phyloP scores from a whole-genome alignment of 2,888 invertebrate genomes.

The Epiperipatus broadwayi region DNA sequence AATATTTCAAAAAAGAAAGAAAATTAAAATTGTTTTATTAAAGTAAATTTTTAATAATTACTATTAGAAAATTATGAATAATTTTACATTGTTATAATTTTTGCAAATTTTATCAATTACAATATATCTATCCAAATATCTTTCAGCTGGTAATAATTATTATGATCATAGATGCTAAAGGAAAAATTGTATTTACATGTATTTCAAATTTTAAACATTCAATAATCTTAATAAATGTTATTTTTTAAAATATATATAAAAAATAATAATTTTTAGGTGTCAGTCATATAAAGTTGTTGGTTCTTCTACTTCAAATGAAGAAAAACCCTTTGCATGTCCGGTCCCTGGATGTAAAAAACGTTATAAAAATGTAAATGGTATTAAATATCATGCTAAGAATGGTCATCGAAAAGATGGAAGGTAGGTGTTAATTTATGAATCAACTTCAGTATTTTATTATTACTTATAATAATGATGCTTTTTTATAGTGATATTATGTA shows the following conservation, averaged over 20 bases:
- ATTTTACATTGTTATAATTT: too few species aligned
- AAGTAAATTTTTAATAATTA: too few species aligned
- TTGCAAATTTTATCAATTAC: too few species aligned
- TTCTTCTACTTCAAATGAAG: slow-evolving; percentile 29
- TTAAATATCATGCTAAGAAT: slow-evolving; percentile 69
- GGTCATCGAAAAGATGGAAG: slow-evolving; percentile 65
- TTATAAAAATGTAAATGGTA: slow-evolving; percentile 70
- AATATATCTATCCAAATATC: too few species aligned
- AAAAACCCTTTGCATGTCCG: slow-evolving; percentile 64
- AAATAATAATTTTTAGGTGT: slow-evolving; percentile 1
- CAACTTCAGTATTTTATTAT: too few species aligned
- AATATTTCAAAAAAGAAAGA: too few species aligned
- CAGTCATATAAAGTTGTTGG: slow-evolving; percentile 22
- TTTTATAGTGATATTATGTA: neutral
- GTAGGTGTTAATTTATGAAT: slow-evolving; percentile 39
- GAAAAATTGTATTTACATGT: too few species aligned
- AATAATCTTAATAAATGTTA: neutral
- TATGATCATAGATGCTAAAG: too few species aligned
- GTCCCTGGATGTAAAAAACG: slow-evolving; percentile 68
- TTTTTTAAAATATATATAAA: neutral
- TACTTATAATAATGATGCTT: neutral
- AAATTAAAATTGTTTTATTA: too few species aligned
- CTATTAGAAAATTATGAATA: too few species aligned
- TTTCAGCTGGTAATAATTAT: too few species aligned
- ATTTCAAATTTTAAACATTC: neutral